Evolutionary conservation across 2,888 invertebrate genomes (phyloP), one percentile per base, ranked within the genome.

Genomic region (Drosophila anomelani): DNA sequence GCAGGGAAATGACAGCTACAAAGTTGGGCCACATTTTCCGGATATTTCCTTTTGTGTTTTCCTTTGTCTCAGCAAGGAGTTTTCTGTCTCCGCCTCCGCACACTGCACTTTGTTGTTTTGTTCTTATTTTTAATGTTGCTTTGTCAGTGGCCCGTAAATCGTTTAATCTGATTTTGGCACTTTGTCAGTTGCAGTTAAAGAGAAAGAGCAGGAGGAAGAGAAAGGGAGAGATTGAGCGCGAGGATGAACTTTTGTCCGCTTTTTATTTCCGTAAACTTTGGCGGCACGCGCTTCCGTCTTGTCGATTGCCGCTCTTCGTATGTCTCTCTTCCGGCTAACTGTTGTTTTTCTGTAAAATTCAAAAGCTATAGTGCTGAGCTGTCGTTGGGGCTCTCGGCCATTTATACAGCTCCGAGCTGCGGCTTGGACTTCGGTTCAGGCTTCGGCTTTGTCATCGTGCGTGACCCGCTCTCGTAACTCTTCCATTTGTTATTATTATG

Each of bases 181-280:
- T 68, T 79, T 79, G 67, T 79, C 61, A 58, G 59, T 58, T 76
- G 51, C 69, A 53, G 57, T 53, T 64, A 23, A 58, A 29, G 59
- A 43, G 17, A 34, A n/a, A 3, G 7, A 15, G 15, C 38, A 15
- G 36, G 17, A n/a, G 41, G 41, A 47, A 26, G 56, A 51, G n/a
- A 29, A 26, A 36, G 20, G 23, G 29, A 26, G 17, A 12, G 34
- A 36, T n/a, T 13, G 17, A 10, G n/a, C 20, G 38, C 6, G 59
- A 51, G 67, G 49, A 60, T 66, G 73, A 74, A 59, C 75, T 67
- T 71, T 75, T 74, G 49, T 78, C 61, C 73, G 77, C 61, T 75
- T 88, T 88, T 88, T 77, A 88, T 84, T 85, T 85, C 88, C 86
- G 86, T 88, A 88, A 88, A 86, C 88, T 88, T 85, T 84, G 84